Evolutionary conservation across 2,797 vertebrate genomes (phyloP), one percentile per base, ranked within the genome.

Genomic region (Sphenodon punctatus): DNA sequence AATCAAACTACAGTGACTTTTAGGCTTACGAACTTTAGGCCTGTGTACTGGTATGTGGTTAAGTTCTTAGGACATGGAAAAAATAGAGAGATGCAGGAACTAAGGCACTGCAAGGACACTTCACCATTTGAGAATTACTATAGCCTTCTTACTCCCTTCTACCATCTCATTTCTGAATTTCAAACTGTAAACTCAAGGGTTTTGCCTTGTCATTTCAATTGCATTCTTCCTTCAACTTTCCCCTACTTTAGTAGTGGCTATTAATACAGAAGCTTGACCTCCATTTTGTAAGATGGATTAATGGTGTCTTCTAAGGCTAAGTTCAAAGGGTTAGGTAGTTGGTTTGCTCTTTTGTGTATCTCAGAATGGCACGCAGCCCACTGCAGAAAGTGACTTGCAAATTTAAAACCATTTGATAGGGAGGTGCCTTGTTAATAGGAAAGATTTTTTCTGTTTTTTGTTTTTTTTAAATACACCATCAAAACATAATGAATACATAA

Each of bases 221-320:
- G 69, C 67, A 51, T 90, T 51, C 87, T 74, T 84, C 73, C 86
- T 82, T 80, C 69, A 76, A 76, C 75, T 9, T 27, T n/a, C n/a
- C n/a, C n/a, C 4, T 51, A n/a, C 15, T 87, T 88, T 49, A 72
- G 42, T 58, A 56, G 70, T 86, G 41, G 53, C 64, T 76, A 67
- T 73, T 84, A 61, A 75, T 86, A 70, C 42, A 38, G 61, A 61
- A 79, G 61, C 77, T 74, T 60, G 82, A 87, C 80, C 61, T 83
- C 38, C 4, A 39, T 87, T 89, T 61, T 5, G 49, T 46, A 25
- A 25, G 25, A 8, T 58, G 55, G 70, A 51, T 72, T 87, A 89
- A 84, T 65, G 32, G 10, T 87, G 75, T 65, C 82, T 70, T 86
- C 48, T 67, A 23, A 42, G 41, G 64, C 72, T 78, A 79, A 77